Percentiles rank a stretch among this genome's conserved stretches.
These are phyloP conservation scores for Lepidocyrtoides sp. DNA, from an alignment of 2,888 invertebrate genomes.

Conservation along the genomic window DNA sequence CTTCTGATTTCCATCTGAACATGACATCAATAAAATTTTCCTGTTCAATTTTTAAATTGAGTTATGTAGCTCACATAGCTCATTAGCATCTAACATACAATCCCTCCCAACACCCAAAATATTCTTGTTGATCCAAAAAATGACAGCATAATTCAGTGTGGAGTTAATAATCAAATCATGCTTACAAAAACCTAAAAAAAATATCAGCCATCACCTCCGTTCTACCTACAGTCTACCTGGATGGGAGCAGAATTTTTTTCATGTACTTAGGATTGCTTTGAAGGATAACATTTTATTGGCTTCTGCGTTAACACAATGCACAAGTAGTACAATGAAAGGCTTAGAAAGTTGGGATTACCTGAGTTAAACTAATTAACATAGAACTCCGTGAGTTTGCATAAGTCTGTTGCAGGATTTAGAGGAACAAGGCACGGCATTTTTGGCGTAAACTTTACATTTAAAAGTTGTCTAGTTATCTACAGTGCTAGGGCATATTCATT, in stretches of 20 bases:
- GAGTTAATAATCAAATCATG: slow-evolving; percentile 25
- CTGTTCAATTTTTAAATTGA: slow-evolving; percentile 28
- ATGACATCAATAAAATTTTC: not conserved
- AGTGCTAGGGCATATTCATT: too few relatives aligned
- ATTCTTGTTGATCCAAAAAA: not conserved
- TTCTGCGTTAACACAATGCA: too few relatives aligned
- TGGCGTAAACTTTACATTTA: slow-evolving; percentile 22
- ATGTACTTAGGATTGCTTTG: not conserved
- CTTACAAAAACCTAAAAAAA: not conserved
- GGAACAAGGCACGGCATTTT: not conserved
- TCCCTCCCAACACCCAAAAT: slow-evolving; percentile 17
- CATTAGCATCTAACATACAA: not conserved
- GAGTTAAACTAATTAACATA: slow-evolving; percentile 55
- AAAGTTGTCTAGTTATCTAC: too few relatives aligned
- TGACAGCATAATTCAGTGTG: slow-evolving; percentile 5
- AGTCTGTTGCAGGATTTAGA: slow-evolving; percentile 23
- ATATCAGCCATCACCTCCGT: not conserved
- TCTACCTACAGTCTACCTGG: not conserved
- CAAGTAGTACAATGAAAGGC: slow-evolving; percentile 16
- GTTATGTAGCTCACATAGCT: not conserved
- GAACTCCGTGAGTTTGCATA: slow-evolving; percentile 70
- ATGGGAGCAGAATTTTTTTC: not conserved
- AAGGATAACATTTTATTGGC: not conserved
- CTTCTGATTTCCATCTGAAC: not conserved
- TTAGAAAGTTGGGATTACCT: not conserved